Evolutionary conservation across 2,797 vertebrate species (phyloP).

Genomic region (Enteromius radiatus): DNA sequence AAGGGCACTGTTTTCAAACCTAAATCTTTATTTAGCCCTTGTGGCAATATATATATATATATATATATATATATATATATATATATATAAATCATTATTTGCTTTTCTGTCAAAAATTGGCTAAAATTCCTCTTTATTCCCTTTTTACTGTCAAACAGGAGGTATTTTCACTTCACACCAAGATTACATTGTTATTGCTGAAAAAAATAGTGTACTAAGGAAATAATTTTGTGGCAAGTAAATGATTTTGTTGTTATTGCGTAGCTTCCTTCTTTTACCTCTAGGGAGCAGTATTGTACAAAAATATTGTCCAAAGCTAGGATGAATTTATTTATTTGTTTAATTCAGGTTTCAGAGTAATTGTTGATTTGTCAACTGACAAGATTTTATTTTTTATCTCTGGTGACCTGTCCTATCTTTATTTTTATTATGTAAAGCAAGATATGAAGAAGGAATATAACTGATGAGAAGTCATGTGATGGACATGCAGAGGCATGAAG

Average conservation of each 20-base stretch:
- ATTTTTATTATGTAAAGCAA: background rate
- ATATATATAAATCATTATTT: background rate
- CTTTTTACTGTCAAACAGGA: background rate
- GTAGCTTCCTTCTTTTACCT: constrained; percentile 3
- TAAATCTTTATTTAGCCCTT: background rate
- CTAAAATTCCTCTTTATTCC: background rate
- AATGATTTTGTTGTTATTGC: background rate
- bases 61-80: background rate
- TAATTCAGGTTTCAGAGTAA: background rate
- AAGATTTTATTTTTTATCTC: background rate
- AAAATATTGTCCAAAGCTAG: background rate
- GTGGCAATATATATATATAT: background rate
- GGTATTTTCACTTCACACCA: background rate
- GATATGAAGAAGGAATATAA: background rate
- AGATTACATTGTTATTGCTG: background rate
- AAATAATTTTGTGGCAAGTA: background rate
- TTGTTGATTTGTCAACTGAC: background rate
- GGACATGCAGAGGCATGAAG: constrained; percentile 2
- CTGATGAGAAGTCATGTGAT: background rate
- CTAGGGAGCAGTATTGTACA: constrained; percentile 40
- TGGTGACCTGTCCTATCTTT: background rate
- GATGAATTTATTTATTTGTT: background rate
- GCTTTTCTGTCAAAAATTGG: background rate
- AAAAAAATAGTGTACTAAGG: background rate
- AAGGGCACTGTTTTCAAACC: background rate